Conservation (phyloP, 2,797 vertebrate genomes). For the Esox masquinongy region DNA sequence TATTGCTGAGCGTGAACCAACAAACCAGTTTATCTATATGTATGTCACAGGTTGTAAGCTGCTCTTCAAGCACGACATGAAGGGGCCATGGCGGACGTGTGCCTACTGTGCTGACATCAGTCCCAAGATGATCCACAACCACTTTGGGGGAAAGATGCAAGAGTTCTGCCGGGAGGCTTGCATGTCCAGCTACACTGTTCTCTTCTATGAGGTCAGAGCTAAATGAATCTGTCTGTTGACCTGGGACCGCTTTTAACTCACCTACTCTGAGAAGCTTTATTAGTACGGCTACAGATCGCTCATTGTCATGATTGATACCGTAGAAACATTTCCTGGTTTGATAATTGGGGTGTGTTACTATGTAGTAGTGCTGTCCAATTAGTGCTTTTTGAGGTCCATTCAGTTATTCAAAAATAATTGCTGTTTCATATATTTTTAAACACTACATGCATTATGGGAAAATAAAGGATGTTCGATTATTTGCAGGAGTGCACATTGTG, state of each 20-base stretch:
- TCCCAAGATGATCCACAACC: conserved; percentile 87
- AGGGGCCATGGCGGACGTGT: conserved; percentile 87
- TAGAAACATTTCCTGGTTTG: not conserved
- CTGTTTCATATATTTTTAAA: too few relatives aligned
- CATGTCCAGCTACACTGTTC: conserved; percentile 95
- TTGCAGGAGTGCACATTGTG: too few relatives aligned
- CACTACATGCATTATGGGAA: too few relatives aligned
- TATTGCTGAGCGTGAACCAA: not conserved
- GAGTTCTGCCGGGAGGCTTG: conserved; percentile 95
- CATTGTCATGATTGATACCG: not conserved
- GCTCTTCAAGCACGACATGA: conserved; percentile 85
- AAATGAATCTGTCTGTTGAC: not conserved
- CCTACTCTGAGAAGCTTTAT: not conserved
- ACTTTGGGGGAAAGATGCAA: conserved; percentile 89
- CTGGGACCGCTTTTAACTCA: not conserved
- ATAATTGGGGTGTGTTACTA: too few relatives aligned
- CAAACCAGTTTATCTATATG: not conserved
- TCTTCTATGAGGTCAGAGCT: conserved; percentile 83
- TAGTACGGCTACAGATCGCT: not conserved
- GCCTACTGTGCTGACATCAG: conserved; percentile 88
- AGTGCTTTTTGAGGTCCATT: too few relatives aligned
- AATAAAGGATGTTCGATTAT: too few relatives aligned
- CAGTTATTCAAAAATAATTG: too few relatives aligned
- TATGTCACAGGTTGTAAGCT: conserved; percentile 84
- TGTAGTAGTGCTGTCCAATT: too few relatives aligned